Evolutionary conservation across 2,888 invertebrate genomes (phyloP).

Genomic region (Cephus sareptanus): DNA sequence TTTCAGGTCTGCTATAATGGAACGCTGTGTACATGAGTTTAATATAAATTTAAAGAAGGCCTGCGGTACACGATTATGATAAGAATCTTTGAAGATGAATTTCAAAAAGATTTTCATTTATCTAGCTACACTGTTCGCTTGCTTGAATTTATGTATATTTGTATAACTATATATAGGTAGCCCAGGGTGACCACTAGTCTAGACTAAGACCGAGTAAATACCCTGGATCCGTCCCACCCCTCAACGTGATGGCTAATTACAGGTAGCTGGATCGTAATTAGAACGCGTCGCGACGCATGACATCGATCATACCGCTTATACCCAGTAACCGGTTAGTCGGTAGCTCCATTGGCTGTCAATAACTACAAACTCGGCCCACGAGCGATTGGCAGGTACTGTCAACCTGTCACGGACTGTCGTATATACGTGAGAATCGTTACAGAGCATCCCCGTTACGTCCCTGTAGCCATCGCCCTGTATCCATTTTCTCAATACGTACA

Average conservation of each 20-base stretch:
- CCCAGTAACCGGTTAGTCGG: slow-evolving; percentile 35
- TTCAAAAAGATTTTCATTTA: no score
- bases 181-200: neutral
- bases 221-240: neutral
- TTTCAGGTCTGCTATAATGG: no score
- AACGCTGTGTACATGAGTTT: no score
- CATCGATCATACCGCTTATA: slow-evolving; percentile 49
- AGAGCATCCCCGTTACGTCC: neutral
- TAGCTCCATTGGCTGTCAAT: slow-evolving; percentile 48
- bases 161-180: no score
- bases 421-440: neutral
- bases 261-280: slow-evolving; percentile 49
- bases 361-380: slow-evolving; percentile 45
- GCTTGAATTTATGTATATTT: no score
- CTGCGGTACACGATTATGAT: no score
- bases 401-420: neutral
- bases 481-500: neutral
- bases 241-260: slow-evolving; percentile 41
- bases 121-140: no score
- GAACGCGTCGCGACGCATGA: slow-evolving; percentile 50
- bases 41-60: no score
- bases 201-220: neutral
- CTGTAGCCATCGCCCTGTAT: neutral
- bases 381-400: slow-evolving; percentile 1
- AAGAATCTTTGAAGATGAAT: no score